A percentile compares a stretch with the other conserved stretches of the same genome.
Conservation (phyloP, 2,113 vertebrate species). For the Crotalus horridus region DNA sequence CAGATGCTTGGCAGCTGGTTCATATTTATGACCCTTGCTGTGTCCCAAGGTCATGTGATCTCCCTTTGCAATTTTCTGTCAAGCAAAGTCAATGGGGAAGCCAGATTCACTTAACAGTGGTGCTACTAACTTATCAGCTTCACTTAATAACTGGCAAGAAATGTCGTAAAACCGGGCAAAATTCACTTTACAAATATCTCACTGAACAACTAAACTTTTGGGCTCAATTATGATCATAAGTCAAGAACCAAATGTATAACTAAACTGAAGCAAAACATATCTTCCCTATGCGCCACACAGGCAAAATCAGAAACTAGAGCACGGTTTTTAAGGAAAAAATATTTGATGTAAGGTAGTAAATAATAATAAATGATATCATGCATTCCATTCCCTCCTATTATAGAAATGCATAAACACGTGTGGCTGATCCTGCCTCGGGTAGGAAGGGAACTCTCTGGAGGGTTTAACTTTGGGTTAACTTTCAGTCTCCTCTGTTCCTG, state of each 20-base stretch:
- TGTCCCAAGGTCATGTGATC: background rate
- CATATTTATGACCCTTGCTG: background rate
- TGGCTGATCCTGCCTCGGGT: background rate
- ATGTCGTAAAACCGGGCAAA: background rate
- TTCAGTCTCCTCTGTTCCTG: conserved; percentile 27
- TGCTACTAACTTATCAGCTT: background rate
- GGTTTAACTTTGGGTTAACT: background rate
- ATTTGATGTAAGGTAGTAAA: background rate
- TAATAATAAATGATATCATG: conserved; percentile 3
- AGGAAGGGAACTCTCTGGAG: background rate
- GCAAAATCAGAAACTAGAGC: background rate
- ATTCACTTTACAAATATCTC: background rate
- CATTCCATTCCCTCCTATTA: conserved; percentile 43
- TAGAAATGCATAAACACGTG: conserved; percentile 25
- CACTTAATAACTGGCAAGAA: background rate
- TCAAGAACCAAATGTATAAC: background rate
- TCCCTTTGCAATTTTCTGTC: background rate
- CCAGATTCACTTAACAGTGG: background rate
- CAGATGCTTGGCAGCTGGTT: background rate
- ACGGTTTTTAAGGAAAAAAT: background rate
- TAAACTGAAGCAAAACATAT: background rate
- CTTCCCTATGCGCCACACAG: background rate
- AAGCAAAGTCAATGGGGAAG: background rate
- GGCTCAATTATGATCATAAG: background rate
- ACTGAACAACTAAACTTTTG: background rate